phyloP scores from a whole-genome alignment of 2,797 vertebrate genomes.

The Micromesistius poutassou region DNA sequence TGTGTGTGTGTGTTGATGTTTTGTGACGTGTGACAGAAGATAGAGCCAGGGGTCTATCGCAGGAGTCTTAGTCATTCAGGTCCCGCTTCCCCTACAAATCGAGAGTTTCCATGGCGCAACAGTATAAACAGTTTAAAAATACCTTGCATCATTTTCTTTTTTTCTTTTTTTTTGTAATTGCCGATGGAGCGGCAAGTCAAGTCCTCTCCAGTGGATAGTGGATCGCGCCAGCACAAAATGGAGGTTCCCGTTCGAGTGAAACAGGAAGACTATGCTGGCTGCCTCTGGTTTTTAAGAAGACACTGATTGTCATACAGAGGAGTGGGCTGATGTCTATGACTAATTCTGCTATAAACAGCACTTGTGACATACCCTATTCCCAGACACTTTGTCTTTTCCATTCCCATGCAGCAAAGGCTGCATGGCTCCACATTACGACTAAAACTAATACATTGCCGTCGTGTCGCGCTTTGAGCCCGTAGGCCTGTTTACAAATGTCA shows the following conservation, averaged over 20 bases:
- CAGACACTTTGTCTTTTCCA: constrained; percentile 44
- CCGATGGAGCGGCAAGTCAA: too few relatives aligned
- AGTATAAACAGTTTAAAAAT: too few relatives aligned
- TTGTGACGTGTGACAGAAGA: too few relatives aligned
- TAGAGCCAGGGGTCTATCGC: too few relatives aligned
- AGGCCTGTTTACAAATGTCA: background rate
- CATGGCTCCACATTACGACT: constrained; percentile 28
- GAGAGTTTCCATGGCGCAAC: too few relatives aligned
- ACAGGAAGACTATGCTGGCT: constrained; percentile 40
- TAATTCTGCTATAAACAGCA: constrained; percentile 72
- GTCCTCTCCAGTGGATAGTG: background rate
- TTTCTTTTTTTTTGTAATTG: too few relatives aligned
- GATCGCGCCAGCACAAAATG: background rate
- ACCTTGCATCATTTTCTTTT: too few relatives aligned
- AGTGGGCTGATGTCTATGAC: constrained; percentile 66
- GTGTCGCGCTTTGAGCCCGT: background rate
- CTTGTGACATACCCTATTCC: constrained; percentile 57
- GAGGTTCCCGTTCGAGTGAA: constrained; percentile 21
- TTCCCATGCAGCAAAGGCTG: constrained; percentile 30
- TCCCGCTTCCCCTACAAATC: too few relatives aligned
- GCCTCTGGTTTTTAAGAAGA: constrained; percentile 39
- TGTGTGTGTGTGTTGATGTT: too few relatives aligned
- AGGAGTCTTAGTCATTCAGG: too few relatives aligned
- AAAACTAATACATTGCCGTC: background rate
- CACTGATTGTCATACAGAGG: constrained; percentile 56